These are phyloP conservation scores for Cryptosula pallasiana DNA, from an alignment of 2,888 invertebrate genomes.

Conservation along the genomic window DNA sequence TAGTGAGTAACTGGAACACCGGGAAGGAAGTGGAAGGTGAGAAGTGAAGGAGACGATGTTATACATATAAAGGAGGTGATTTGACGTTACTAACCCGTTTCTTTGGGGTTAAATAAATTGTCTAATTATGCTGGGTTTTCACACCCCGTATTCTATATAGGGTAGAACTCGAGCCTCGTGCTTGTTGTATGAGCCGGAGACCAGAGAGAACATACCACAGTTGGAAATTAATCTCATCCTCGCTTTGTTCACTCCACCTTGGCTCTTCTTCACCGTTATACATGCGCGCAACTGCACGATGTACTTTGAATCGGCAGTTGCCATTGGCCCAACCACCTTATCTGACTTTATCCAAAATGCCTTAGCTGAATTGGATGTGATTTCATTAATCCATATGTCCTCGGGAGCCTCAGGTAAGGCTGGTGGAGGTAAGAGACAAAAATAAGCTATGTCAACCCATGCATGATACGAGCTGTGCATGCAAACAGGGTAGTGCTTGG, in stretches of 20 bases:
- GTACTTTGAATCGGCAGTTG: neutral
- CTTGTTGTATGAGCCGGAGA: conserved; percentile 83
- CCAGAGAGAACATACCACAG: conserved; percentile 67
- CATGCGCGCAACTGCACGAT: neutral
- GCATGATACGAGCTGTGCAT: too few relatives aligned
- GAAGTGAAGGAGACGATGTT: too few relatives aligned
- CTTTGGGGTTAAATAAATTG: conserved; percentile 94
- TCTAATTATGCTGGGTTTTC: conserved; percentile 79
- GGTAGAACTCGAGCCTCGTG: conserved; percentile 95
- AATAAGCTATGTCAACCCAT: too few relatives aligned
- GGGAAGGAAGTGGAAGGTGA: too few relatives aligned
- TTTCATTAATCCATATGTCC: conserved; percentile 83
- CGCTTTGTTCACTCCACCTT: conserved; percentile 19
- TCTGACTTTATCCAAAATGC: conserved; percentile 66
- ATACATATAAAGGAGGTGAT: neutral
- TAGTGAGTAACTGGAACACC: too few relatives aligned
- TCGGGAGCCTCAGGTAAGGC: conserved; percentile 86
- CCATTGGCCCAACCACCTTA: neutral
- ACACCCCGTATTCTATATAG: conserved; percentile 87
- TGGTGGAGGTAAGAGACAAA: conserved; percentile 50
- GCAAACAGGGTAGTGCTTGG: neutral
- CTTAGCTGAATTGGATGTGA: conserved; percentile 86
- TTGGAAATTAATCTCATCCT: neutral
- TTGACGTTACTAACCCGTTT: conserved; percentile 69
- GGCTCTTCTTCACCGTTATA: neutral